Evolutionary conservation across 2,888 invertebrate genomes (phyloP).

Genomic region (Colletes collaris): DNA sequence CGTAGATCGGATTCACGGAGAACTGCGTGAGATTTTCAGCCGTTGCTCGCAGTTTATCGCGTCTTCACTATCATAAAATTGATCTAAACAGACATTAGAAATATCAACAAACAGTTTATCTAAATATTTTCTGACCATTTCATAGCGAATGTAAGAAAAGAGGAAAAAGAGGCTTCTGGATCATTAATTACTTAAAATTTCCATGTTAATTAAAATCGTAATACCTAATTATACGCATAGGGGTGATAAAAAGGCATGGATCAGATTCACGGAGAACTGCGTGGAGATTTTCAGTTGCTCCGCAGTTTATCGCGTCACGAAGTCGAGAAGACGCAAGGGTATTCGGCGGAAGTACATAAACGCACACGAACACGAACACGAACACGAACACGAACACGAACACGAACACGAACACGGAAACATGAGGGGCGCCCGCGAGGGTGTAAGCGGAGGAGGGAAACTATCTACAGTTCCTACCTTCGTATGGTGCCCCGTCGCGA

Average conservation of each 20-base stretch:
- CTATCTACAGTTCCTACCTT: constrained; percentile 59
- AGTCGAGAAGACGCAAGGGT: constrained; percentile 36
- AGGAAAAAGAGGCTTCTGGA: too few species aligned
- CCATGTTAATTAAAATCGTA: too few species aligned
- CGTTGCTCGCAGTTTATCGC: too few species aligned
- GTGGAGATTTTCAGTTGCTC: too few species aligned
- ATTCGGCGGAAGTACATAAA: constrained; percentile 19
- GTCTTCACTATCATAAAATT: too few species aligned
- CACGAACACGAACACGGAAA: constrained; percentile 2
- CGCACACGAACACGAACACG: neutral
- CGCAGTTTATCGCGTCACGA: constrained; percentile 41
- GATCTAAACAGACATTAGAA: too few species aligned
- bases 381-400: neutral
- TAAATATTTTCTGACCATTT: too few species aligned
- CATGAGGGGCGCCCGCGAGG: constrained; percentile 8
- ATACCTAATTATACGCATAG: neutral
- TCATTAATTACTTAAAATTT: too few species aligned
- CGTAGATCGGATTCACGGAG: neutral
- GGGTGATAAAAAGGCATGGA: neutral
- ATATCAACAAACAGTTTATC: too few species aligned
- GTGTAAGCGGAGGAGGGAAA: constrained; percentile 34
- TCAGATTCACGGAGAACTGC: neutral
- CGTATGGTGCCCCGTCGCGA: constrained; percentile 51
- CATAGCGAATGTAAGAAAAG: too few species aligned
- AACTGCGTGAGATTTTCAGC: neutral